Conservation (phyloP, 2,113 vertebrate species). For the Myrmecophaga tridactyla region DNA sequence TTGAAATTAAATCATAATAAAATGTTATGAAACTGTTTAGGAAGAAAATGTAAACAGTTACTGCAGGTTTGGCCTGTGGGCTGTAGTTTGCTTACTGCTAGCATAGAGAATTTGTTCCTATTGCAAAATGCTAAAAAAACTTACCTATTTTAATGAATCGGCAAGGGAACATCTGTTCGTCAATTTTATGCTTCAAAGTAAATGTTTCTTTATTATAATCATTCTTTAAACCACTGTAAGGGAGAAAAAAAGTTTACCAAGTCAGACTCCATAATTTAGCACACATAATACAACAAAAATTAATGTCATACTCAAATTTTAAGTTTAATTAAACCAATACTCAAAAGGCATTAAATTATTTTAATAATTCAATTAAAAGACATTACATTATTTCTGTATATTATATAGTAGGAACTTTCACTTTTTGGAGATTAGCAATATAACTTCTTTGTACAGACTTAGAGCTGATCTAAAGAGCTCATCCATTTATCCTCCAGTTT, state of each 20-base stretch:
- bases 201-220: conserved; percentile 99
- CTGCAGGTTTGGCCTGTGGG: background rate
- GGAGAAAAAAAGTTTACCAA: conserved; percentile 80
- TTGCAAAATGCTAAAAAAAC: conserved; percentile 80
- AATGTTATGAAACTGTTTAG: background rate
- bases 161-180: conserved; percentile 99
- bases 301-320: conserved; percentile 25
- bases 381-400: no score
- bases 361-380: no score
- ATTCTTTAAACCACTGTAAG: conserved; percentile 97
- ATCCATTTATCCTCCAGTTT: no score
- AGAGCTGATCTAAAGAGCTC: no score
- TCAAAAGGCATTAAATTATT: background rate
- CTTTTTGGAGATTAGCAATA: no score
- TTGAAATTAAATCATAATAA: no score
- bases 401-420: no score
- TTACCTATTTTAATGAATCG: conserved; percentile 99
- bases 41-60: background rate
- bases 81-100: background rate
- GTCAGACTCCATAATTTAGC: conserved; percentile 79
- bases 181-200: conserved; percentile 99
- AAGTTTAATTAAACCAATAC: conserved; percentile 27
- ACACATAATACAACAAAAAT: conserved; percentile 63
- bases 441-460: no score
- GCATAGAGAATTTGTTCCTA: conserved; percentile 73